A percentile compares a stretch with the other conserved stretches of the same genome.
These are phyloP conservation scores for Alexandromys fortis DNA, from an alignment of 2,113 vertebrate genomes.

Conservation along the genomic window DNA sequence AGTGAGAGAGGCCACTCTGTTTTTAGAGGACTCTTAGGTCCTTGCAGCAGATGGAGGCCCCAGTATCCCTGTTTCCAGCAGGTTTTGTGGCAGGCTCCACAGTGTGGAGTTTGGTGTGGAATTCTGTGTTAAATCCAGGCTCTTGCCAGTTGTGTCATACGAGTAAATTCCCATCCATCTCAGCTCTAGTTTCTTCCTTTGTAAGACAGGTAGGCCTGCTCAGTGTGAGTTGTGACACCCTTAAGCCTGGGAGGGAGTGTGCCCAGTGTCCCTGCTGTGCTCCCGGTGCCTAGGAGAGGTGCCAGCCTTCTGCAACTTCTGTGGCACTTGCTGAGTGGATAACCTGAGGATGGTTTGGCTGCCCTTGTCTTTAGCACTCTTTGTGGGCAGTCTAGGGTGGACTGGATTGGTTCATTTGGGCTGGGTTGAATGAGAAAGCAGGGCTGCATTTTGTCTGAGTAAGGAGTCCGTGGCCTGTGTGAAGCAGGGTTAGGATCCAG, in stretches of 20 bases:
- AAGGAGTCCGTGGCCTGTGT: rapidly evolving
- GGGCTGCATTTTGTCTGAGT: background rate
- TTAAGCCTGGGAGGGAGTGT: background rate
- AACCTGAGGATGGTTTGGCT: background rate
- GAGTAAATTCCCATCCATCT: background rate
- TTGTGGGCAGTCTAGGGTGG: background rate
- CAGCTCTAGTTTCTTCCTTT: background rate
- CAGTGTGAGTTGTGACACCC: background rate
- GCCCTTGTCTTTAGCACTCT: background rate
- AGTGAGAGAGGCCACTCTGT: rapidly evolving
- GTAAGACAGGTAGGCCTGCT: background rate
- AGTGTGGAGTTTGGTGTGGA: no score
- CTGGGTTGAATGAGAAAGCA: background rate
- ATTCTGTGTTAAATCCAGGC: background rate
- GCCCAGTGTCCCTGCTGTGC: no score
- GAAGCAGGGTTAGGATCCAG: background rate
- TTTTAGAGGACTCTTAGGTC: background rate
- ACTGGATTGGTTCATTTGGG: background rate
- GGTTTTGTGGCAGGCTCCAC: background rate
- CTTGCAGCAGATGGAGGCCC: no score
- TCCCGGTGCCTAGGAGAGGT: background rate
- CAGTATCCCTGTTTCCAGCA: no score
- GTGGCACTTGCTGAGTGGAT: background rate
- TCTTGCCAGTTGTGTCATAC: background rate
- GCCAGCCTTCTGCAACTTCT: background rate